Base-by-base conservation (phyloP, 2,888 invertebrate species). In the Nycteola revayana region DNA sequence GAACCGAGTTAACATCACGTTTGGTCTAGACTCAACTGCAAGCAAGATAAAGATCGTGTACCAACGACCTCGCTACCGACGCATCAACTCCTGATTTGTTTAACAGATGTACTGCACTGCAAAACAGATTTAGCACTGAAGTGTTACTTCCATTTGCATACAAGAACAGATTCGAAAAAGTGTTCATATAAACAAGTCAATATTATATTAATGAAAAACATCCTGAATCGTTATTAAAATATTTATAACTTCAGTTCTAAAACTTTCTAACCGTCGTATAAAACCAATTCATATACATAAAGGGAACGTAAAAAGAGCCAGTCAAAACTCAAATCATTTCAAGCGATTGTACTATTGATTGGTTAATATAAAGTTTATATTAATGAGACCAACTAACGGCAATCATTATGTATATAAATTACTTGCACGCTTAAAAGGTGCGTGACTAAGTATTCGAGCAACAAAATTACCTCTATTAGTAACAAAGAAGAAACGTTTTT, bases 361-460 rank as follows among this genome's bases (percentile, higher is more conserved):
- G 10, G 35, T 40, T 46, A 45, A 51, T 48, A 25, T 47, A 47
- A 46, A 33, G 28, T 25, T 41, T 32, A 14, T 14, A 14, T 14
- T 40, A 46, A 17, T 23, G 26, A 40, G 46, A 25, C 40, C 46
- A 30, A 47, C 20, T 47, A 49, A 47, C 49, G 33, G 48, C 28
- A 51, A 46, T 52, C 10, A 49, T 36, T 49, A 41, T 3, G 5
- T 14, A 5, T 14, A 14, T 14, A 14, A 14, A 14, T 14, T 14
- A 14, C 31, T 23, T 40, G 39, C 18, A 20, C 40, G 37, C 38
- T 43, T 36, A 47, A 65, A 65, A 55, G 63, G 64, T 60, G 69
- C 67, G 68, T 69, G 66, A 70, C 65, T 54, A 72, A 62, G 62
- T 57, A 60, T 61, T 40, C 66, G 60, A 66, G 66, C 60, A 66